A percentile compares a stretch with the other conserved stretches of the same genome.
Conservation (phyloP, 2,888 invertebrate genomes). For the Pseudoips prasinana region DNA sequence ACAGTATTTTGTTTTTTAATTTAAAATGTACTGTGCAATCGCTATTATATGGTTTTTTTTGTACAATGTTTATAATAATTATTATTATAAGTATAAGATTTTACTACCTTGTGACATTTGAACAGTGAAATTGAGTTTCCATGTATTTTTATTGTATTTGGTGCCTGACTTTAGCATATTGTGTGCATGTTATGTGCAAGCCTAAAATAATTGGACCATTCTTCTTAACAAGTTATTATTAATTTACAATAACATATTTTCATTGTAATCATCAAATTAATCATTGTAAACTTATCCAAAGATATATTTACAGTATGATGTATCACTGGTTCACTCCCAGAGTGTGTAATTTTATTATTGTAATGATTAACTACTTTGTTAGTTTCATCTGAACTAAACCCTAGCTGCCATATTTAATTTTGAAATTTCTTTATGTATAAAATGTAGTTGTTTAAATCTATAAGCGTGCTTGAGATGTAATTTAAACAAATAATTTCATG, state of each 20-base stretch:
- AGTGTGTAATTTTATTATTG: conserved; percentile 16
- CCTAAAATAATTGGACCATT: conserved; percentile 27
- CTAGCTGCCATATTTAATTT: conserved; percentile 68
- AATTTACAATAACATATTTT: conserved; percentile 21
- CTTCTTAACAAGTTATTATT: conserved; percentile 27
- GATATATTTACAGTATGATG: conserved; percentile 32
- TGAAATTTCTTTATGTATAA: conserved; percentile 45
- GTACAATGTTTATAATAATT: conserved; percentile 59
- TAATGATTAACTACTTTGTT: conserved; percentile 35
- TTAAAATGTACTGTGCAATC: conserved; percentile 66
- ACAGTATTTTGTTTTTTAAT: conserved; percentile 46
- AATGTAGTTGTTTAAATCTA: conserved; percentile 38
- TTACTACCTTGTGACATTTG: conserved; percentile 58
- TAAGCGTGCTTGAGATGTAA: conserved; percentile 45
- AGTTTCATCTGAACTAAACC: conserved; percentile 40
- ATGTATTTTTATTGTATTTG: conserved; percentile 36
- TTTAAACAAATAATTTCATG: conserved; percentile 27
- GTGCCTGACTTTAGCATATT: conserved; percentile 35
- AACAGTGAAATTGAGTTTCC: conserved; percentile 32
- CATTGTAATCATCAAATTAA: conserved; percentile 14
- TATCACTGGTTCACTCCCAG: conserved; percentile 17
- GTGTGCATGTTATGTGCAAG: conserved; percentile 20
- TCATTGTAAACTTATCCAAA: conserved; percentile 29
- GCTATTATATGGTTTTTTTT: conserved; percentile 60
- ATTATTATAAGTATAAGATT: conserved; percentile 50